Evolutionary conservation across 2,113 vertebrate species (phyloP).

Genomic region (Cynopterus brachyotis): DNA sequence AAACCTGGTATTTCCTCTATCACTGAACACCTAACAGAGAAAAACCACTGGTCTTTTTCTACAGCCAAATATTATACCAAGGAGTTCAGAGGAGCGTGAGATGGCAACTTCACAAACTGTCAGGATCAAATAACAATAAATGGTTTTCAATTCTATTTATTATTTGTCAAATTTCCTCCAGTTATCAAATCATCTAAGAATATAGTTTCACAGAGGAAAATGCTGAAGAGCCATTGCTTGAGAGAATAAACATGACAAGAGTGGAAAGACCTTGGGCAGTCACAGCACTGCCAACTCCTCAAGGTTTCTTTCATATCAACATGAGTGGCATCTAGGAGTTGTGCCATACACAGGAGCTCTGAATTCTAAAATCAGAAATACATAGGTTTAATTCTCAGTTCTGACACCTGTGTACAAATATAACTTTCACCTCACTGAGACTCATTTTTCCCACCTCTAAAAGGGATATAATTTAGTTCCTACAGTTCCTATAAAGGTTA

Average conservation of each 20-base stretch:
- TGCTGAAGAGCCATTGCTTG: not conserved
- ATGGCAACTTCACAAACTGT: not conserved
- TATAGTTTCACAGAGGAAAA: not conserved
- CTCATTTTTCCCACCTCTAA: not conserved
- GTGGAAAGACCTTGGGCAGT: not conserved
- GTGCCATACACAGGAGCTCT: not conserved
- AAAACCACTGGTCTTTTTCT: not conserved
- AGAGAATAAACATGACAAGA: not conserved
- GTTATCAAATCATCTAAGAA: not conserved
- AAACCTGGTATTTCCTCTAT: not conserved
- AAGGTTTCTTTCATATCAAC: not conserved
- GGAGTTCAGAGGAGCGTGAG: not conserved
- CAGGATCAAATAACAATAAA: not conserved
- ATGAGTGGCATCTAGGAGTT: not conserved
- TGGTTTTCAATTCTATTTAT: conserved; percentile 18
- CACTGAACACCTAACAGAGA: not conserved
- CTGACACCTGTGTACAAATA: not conserved
- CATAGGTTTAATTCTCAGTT: not conserved
- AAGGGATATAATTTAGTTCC: not conserved
- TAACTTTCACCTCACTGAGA: not conserved
- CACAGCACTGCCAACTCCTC: not conserved
- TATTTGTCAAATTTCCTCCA: not conserved
- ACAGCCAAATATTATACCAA: not conserved
- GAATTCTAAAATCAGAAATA: not conserved
- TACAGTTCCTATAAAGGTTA: not conserved